Conservation (phyloP, 2,888 invertebrate genomes). For the Eulithis testata region DNA sequence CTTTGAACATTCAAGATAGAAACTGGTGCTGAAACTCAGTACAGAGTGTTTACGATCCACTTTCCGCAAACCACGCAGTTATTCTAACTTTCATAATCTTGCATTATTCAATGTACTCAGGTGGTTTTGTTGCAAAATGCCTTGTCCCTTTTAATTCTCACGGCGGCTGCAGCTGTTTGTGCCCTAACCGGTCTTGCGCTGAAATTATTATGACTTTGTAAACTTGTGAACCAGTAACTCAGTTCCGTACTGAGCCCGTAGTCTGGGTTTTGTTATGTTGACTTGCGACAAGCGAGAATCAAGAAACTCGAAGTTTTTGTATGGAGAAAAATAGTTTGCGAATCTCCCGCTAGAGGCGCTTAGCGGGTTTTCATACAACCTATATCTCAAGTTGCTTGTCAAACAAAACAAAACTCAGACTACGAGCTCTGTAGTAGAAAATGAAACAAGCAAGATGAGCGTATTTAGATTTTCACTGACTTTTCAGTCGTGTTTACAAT, state of each 20-base stretch:
- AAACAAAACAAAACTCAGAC: too few species aligned
- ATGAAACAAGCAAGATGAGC: too few species aligned
- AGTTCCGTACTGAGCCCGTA: neutral
- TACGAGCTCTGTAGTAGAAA: too few species aligned
- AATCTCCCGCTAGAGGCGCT: too few species aligned
- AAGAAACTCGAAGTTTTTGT: too few species aligned
- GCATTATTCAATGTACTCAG: constrained; percentile 63
- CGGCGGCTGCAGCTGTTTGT: constrained; percentile 56
- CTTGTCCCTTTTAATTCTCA: constrained; percentile 67
- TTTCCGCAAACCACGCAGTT: constrained; percentile 29
- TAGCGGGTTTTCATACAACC: too few species aligned
- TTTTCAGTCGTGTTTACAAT: too few species aligned
- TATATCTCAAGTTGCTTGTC: too few species aligned
- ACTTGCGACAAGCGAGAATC: too few species aligned
- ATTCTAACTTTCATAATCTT: constrained; percentile 45
- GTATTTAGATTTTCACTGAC: too few species aligned
- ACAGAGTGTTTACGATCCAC: constrained; percentile 32
- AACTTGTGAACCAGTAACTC: constrained; percentile 8
- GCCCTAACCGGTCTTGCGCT: constrained; percentile 41
- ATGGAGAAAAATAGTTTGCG: too few species aligned
- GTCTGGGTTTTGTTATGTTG: too few species aligned
- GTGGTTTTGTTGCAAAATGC: constrained; percentile 72
- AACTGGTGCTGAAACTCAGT: constrained; percentile 6
- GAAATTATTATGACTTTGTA: constrained; percentile 47
- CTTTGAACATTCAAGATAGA: neutral